Evolutionary conservation across 2,888 invertebrate genomes (phyloP), one percentile per base, ranked within the genome.

Genomic region (Rhagophthalmus giganteus): DNA sequence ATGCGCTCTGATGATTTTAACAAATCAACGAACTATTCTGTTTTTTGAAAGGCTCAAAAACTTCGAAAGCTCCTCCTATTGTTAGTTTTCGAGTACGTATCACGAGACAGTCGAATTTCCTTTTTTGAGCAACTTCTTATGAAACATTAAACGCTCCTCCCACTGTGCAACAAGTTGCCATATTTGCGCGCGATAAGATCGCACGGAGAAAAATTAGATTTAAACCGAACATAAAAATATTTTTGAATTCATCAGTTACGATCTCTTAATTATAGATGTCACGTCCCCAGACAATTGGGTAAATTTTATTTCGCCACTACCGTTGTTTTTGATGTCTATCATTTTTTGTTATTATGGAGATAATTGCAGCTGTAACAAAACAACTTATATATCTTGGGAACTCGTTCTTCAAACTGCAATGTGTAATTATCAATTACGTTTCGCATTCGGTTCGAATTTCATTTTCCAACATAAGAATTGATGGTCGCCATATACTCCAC

Each of bases 351-450:
- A 53, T 57, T 57, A 57, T 40, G 35, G 46, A 41, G 49, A 47
- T 57, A 57, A 57, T 54, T 56, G 54, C 50, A 37, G 34, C 47
- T 35, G 50, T 46, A 50, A 46, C 46, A 54, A n/a, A 54, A 57
- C 50, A 54, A 47, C 49, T 54, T 57, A 57, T n/a, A n/a, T 51
- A 49, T 41, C 51, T 50, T 42, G 53, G 47, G 54, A 57, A 49
- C 54, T 55, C 35, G 52, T 37, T 48, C 52, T 49, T 46, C 24
- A 33, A 47, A 51, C 44, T 49, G 52, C 52, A 62, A 61, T 58
- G 42, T 62, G 54, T 62, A 62, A 63, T 62, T 63, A 63, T 54
- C 60, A 60, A 61, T 60, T 62, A 60, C 47, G 51, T 54, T 51
- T 54, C 49, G 52, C 58, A 56, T 57, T 51, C 57, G 48, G 41